Percentiles rank a stretch among this genome's conserved stretches.
Conservation (phyloP, 2,113 vertebrate species). For the Cyphomyrus discorhynchus region DNA sequence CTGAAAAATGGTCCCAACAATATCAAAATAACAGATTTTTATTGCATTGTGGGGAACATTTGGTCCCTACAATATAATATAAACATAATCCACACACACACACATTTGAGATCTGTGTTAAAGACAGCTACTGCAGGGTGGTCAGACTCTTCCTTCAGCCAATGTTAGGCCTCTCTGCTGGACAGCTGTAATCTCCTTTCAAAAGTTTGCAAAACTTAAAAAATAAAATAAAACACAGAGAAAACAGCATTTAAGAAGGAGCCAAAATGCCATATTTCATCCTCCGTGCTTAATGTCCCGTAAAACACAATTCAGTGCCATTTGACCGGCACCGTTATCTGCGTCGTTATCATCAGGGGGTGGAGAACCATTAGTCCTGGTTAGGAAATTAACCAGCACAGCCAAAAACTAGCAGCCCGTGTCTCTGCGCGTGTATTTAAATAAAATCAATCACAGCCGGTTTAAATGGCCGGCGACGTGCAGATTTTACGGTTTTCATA, state of each 20-base stretch:
- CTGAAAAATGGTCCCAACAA: too few relatives aligned
- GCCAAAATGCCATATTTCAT: background rate
- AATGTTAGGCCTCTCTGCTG: background rate
- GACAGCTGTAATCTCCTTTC: background rate
- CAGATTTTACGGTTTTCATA: background rate
- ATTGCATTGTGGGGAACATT: too few relatives aligned
- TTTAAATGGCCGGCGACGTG: background rate
- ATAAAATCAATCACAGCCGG: background rate
- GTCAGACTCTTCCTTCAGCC: background rate
- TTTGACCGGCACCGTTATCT: background rate
- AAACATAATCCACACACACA: background rate
- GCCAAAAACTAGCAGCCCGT: background rate
- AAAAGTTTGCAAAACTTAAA: background rate
- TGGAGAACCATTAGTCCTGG: background rate
- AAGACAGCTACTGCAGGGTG: background rate
- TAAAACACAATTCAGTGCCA: constrained; percentile 8
- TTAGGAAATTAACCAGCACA: background rate
- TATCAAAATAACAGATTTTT: too few relatives aligned
- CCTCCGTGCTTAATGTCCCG: constrained; percentile 3
- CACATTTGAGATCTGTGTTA: background rate
- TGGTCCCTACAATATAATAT: too few relatives aligned
- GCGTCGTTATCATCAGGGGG: constrained; percentile 12
- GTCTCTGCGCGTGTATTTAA: background rate
- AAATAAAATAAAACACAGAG: background rate
- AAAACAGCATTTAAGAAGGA: background rate